phyloP scores from a whole-genome alignment of 2,888 invertebrate species.

The Acholoe squamosa region DNA sequence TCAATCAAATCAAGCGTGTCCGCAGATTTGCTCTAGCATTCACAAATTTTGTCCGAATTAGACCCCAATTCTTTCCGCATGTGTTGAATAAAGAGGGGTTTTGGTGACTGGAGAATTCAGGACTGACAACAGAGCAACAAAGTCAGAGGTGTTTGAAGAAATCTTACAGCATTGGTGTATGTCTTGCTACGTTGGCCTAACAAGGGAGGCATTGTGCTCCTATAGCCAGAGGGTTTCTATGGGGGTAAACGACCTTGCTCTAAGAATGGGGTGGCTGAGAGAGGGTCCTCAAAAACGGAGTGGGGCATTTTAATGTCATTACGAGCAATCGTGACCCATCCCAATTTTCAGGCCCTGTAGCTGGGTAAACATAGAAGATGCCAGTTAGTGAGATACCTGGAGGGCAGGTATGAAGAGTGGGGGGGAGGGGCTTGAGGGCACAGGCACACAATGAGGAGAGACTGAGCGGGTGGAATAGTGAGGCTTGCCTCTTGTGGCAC shows the following conservation, averaged over 20 bases:
- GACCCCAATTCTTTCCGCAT: neutral
- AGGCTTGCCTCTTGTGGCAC: neutral
- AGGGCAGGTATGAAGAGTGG: neutral
- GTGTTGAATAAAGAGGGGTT: neutral
- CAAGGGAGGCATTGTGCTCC: neutral
- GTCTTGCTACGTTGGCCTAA: neutral
- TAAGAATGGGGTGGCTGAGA: neutral
- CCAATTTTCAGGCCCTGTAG: neutral
- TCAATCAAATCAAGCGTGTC: neutral
- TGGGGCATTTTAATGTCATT: constrained; percentile 32
- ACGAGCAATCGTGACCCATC: neutral
- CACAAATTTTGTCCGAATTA: neutral
- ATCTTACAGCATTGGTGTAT: neutral
- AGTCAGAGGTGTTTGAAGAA: neutral
- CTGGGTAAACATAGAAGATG: neutral
- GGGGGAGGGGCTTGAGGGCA: neutral
- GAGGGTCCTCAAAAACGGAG: neutral
- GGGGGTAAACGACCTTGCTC: neutral
- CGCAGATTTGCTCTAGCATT: neutral
- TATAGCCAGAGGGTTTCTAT: neutral
- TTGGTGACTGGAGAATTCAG: neutral
- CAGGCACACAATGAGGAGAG: neutral
- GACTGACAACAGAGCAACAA: neutral
- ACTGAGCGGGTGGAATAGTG: neutral
- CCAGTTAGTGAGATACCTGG: neutral